Evolutionary conservation across 2,797 vertebrate species (phyloP), one percentile per base, ranked within the genome.

Genomic region (Microhierax caerulescens): DNA sequence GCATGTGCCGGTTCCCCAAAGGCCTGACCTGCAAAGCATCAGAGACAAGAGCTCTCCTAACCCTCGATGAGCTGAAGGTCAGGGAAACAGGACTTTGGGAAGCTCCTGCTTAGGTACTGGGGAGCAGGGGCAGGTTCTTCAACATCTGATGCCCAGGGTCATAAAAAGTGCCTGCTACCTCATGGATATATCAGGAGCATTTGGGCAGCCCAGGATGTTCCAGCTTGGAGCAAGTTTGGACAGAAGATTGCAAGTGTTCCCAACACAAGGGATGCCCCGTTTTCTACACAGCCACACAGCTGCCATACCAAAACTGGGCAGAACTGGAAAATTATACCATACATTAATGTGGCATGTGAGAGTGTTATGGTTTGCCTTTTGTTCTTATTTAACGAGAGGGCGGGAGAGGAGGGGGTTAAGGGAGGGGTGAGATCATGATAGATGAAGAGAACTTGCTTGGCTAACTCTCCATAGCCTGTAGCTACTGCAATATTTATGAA

Each of bases 371-470:
- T 95, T 96, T 97, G 95, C 72, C 91, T 98, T 98, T 95, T 95
- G 95, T 97, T 96, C 95, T 97, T 97, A 70, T 92, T 97, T 97
- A 98, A 97, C 97, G 85, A 92, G 72, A 88, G 91, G 86, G 93
- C 16, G 75, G 84, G 95, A 94, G 94, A 94, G 70, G 92, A 95
- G 92, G 90, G 93, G 96, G 91, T 96, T 95, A 96, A 96, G 53
- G 69, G 94, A 97, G 95, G 84, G 96, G 72, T 89, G 80, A 97
- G 94, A 92, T 93, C 90, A 96, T 77, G 92, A 88, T 85, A 96
- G 95, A 97, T 96, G 95, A 97, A 97, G 95, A 96, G 97, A 97
- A 95, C 30, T 79, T 88, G 95, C 94, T 97, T 97, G 97, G 94
- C 97, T 95, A 94, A 97, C 94, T 97, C 98, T 96, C 94, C 91